These are phyloP conservation scores for Sthenelais limicola DNA, from an alignment of 2,888 invertebrate genomes.

Conservation along the genomic window DNA sequence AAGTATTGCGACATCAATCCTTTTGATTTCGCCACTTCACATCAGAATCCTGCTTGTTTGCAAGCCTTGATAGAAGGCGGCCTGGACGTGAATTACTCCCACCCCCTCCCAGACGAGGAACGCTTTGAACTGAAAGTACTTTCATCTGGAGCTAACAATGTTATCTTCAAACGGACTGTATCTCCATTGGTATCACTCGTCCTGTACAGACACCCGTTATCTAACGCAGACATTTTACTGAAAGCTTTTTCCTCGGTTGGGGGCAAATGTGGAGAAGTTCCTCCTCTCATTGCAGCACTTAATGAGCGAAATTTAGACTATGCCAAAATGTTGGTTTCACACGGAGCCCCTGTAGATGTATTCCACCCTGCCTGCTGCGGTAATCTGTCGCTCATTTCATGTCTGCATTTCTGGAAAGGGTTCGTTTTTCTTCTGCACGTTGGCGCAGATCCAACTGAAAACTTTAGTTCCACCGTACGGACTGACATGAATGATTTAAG, in stretches of 20 bases:
- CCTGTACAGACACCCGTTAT: conserved; percentile 51
- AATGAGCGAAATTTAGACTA: conserved; percentile 51
- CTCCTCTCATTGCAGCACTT: conserved; percentile 59
- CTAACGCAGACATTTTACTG: conserved; percentile 54
- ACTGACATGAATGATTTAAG: no score
- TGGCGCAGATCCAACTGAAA: conserved; percentile 45
- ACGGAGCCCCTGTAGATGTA: conserved; percentile 57
- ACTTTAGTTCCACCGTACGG: no score
- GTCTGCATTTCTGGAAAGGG: conserved; percentile 44
- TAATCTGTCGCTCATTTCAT: conserved; percentile 54
- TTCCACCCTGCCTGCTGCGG: conserved; percentile 55
- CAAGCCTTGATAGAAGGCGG: conserved; percentile 32
- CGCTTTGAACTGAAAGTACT: conserved; percentile 38
- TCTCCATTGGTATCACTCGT: conserved; percentile 44
- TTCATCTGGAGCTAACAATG: conserved; percentile 26
- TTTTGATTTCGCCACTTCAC: conserved; percentile 31
- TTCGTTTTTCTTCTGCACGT: conserved; percentile 43
- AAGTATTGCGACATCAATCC: conserved; percentile 38
- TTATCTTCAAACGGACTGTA: conserved; percentile 47
- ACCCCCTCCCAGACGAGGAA: conserved; percentile 52
- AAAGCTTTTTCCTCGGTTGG: conserved; percentile 55
- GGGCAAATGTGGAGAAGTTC: conserved; percentile 51
- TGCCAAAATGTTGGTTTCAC: conserved; percentile 55
- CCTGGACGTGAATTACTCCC: conserved; percentile 44
- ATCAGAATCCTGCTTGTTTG: conserved; percentile 22